Conservation (phyloP, 2,113 vertebrate species). For the Hiodon alosoides region DNA sequence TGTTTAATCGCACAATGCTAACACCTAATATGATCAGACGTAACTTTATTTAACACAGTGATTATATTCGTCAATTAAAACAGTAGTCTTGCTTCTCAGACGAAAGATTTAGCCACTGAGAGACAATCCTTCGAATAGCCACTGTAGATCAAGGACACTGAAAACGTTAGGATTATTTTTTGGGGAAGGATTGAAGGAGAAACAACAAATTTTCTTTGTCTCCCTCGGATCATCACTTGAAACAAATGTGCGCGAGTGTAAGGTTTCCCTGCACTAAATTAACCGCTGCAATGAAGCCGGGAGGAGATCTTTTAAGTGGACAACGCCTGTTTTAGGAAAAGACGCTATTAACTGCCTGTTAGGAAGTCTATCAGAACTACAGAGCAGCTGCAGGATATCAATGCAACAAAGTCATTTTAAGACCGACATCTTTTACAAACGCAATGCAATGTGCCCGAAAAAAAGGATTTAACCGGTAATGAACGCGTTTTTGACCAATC, state of each 20-base stretch:
- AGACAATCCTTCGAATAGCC: no score
- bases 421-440: neutral
- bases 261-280: conserved; percentile 4
- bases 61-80: no score
- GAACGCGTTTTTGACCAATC: neutral
- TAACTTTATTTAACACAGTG: no score
- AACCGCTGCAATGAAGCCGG: conserved; percentile 28
- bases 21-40: no score
- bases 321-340: conserved; percentile 9
- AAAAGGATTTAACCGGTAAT: conserved; percentile 22
- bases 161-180: conserved; percentile 5
- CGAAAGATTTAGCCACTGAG: conserved; percentile 11
- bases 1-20: no score
- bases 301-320: conserved; percentile 19
- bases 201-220: conserved; percentile 5
- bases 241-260: neutral
- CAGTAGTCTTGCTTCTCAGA: conserved; percentile 4
- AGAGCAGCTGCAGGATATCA: conserved; percentile 6
- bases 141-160: conserved; percentile 1
- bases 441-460: neutral
- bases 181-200: neutral
- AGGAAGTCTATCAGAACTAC: conserved; percentile 14
- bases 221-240: conserved; percentile 4
- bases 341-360: conserved; percentile 18
- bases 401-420: conserved; percentile 2